A percentile compares a stretch with the other conserved stretches of the same genome.
Conservation (phyloP, 2,888 invertebrate species). For the Agrilus biguttatus region DNA sequence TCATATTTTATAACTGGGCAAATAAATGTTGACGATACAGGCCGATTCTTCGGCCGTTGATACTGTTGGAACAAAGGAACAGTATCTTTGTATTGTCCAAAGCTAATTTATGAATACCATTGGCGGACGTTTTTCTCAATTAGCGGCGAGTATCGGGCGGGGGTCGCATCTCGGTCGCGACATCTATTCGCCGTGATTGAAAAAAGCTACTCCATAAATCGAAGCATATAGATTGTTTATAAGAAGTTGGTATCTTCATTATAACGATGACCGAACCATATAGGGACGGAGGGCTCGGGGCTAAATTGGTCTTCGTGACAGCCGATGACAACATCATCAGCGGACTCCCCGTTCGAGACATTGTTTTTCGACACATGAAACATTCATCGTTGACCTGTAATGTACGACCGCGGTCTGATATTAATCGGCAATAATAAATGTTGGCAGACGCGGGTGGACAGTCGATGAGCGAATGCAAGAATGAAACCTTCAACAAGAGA, state of each 20-base stretch:
- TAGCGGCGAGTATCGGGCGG: constrained; percentile 15
- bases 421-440: constrained; percentile 21
- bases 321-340: constrained; percentile 33
- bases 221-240: constrained; percentile 22
- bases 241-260: constrained; percentile 32
- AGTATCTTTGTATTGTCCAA: too few species aligned
- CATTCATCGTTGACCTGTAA: constrained; percentile 23
- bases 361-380: constrained; percentile 29
- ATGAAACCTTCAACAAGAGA: too few species aligned
- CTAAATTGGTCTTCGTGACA: constrained; percentile 31
- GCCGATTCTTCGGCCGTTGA: too few species aligned
- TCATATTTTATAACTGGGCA: too few species aligned
- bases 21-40: too few species aligned
- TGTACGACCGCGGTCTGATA: constrained; percentile 18
- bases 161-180: constrained; percentile 18
- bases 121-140: constrained; percentile 15
- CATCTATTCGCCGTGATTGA: constrained; percentile 15
- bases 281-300: constrained; percentile 20
- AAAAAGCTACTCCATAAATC: constrained; percentile 31
- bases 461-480: too few species aligned
- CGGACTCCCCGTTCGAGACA: constrained; percentile 25
- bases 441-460: constrained; percentile 12
- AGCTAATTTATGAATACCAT: constrained; percentile 1
- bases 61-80: too few species aligned
- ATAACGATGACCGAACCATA: constrained; percentile 29